These are phyloP conservation scores for Oxycera nigricornis DNA, from an alignment of 2,888 invertebrate genomes.

Conservation along the genomic window DNA sequence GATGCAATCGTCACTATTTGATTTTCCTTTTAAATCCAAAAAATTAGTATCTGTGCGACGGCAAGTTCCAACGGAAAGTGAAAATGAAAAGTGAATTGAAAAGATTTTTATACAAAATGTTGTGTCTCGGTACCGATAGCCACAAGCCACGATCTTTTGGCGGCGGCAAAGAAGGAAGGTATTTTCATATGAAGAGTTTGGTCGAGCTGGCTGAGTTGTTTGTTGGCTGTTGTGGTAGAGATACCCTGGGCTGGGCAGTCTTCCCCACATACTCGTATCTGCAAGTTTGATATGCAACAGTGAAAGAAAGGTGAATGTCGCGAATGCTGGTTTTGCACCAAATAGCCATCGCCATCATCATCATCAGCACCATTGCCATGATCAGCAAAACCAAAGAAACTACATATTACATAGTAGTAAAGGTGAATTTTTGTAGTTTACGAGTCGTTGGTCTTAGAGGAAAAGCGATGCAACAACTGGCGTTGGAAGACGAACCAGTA, in stretches of 20 bases:
- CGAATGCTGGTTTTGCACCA: background rate
- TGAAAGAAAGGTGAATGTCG: slow-evolving; percentile 31
- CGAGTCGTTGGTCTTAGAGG: too few relatives aligned
- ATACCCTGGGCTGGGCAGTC: background rate
- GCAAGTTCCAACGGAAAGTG: slow-evolving; percentile 43
- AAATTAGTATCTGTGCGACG: background rate
- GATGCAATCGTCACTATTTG: background rate
- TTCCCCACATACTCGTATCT: slow-evolving; percentile 5
- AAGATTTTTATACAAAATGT: slow-evolving; percentile 42
- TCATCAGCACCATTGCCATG: too few relatives aligned
- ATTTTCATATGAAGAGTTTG: background rate
- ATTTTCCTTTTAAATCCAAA: background rate
- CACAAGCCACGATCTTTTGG: slow-evolving; percentile 18
- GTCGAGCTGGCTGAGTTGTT: background rate
- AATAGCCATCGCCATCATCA: slow-evolving; percentile 1
- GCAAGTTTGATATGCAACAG: background rate
- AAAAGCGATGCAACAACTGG: background rate
- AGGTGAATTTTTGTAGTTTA: slow-evolving; percentile 6
- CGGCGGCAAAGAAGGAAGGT: slow-evolving; percentile 20
- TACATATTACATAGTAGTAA: background rate
- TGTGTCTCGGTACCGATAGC: background rate
- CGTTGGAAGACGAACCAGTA: background rate
- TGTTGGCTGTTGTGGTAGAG: background rate
- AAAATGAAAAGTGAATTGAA: slow-evolving; percentile 44
- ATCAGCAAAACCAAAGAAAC: background rate